Evolutionary conservation across 2,113 vertebrate genomes (phyloP).

Genomic region (Bostrychus sinensis): DNA sequence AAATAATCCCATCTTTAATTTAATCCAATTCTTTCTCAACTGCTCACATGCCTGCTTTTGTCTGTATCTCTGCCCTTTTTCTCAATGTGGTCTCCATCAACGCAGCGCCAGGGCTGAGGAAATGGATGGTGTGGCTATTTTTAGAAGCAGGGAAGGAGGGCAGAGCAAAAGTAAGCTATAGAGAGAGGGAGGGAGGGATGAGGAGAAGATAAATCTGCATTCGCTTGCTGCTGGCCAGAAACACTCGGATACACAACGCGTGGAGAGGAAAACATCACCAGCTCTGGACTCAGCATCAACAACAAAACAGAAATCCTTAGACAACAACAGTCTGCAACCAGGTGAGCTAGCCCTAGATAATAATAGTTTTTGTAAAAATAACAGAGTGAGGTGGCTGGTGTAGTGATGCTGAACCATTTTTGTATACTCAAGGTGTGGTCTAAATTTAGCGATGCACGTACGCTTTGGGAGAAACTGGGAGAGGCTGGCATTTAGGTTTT

Average conservation of each 20-base stretch:
- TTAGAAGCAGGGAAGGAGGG: constrained; percentile 82
- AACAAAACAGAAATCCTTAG: neutral
- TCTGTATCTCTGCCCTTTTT: constrained; percentile 12
- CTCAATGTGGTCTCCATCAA: constrained; percentile 56
- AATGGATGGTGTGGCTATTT: constrained; percentile 79
- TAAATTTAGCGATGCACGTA: constrained; percentile 69
- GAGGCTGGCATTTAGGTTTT: constrained; percentile 66
- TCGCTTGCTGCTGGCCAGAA: constrained; percentile 69
- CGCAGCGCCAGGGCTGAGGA: constrained; percentile 69
- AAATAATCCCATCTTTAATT: neutral
- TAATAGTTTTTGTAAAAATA: constrained; percentile 7
- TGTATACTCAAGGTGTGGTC: constrained; percentile 63
- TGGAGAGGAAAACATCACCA: constrained; percentile 33
- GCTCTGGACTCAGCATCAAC: constrained; percentile 30
- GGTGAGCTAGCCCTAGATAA: constrained; percentile 61
- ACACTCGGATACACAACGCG: constrained; percentile 41
- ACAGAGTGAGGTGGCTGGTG: constrained; percentile 21
- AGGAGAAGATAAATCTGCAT: constrained; percentile 67
- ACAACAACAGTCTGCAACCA: constrained; percentile 33
- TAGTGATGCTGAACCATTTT: constrained; percentile 42
- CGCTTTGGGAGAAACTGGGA: constrained; percentile 69
- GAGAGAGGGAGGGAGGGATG: constrained; percentile 55
- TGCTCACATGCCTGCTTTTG: neutral
- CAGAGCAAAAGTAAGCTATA: constrained; percentile 69
- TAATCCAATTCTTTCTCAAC: neutral